Conservation (phyloP, 2,797 vertebrate genomes). For the Yasuhikotakia modesta region DNA sequence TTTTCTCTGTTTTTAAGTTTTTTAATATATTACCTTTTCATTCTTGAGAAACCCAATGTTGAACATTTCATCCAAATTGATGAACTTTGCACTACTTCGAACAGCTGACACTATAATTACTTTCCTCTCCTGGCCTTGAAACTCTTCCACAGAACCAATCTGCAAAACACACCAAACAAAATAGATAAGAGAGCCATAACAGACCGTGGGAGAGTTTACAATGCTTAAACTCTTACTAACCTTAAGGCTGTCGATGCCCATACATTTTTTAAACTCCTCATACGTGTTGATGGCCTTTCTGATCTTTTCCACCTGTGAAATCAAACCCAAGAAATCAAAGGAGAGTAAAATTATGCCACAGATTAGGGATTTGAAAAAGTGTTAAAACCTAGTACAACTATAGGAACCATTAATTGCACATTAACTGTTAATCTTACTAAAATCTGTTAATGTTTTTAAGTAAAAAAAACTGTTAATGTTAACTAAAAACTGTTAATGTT, state of each 20-base stretch:
- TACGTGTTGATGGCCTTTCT: constrained; percentile 74
- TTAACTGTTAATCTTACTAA: no score
- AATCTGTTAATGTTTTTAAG: no score
- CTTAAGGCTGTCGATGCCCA: constrained; percentile 78
- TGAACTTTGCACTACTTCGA: constrained; percentile 80
- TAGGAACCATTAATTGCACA: no score
- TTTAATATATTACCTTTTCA: constrained; percentile 88
- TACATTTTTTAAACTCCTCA: constrained; percentile 66
- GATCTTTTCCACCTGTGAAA: constrained; percentile 89
- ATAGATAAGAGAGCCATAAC: no score
- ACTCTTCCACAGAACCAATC: constrained; percentile 95
- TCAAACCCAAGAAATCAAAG: neutral
- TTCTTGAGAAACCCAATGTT: constrained; percentile 91
- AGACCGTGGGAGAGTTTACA: no score
- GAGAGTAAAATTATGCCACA: no score
- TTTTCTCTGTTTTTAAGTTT: no score
- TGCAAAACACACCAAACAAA: no score
- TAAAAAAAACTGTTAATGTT: no score
- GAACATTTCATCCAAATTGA: constrained; percentile 78
- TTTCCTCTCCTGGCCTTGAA: constrained; percentile 91
- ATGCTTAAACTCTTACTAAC: constrained; percentile 65
- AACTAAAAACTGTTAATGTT: no score
- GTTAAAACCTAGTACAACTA: no score
- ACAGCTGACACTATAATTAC: constrained; percentile 90
- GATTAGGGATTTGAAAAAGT: no score